These are phyloP conservation scores for Aphaenogaster rudis DNA, from an alignment of 1,140 invertebrate species.

Conservation along the genomic window DNA sequence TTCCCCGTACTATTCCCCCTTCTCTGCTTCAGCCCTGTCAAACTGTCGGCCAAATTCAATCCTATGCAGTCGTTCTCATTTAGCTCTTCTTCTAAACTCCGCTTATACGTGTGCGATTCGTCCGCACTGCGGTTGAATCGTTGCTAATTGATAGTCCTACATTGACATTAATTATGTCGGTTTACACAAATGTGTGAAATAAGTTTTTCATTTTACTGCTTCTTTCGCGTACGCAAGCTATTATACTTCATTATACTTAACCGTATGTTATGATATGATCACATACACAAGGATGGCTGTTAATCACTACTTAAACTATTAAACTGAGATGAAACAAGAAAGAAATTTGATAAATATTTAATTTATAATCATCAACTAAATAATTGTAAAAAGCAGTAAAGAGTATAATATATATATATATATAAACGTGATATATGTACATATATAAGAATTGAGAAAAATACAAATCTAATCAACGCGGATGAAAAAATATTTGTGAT, in stretches of 20 bases:
- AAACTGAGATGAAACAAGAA: neutral
- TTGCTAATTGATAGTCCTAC: conserved; percentile 56
- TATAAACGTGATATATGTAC: neutral
- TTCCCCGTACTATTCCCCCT: conserved; percentile 68
- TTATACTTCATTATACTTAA: neutral
- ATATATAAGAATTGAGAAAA: neutral
- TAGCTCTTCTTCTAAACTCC: conserved; percentile 21
- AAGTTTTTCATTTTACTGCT: neutral
- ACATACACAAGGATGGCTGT: neutral
- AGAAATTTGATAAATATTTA: conserved; percentile 4
- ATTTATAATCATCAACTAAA: neutral
- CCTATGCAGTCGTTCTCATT: conserved; percentile 84
- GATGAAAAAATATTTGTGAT: neutral
- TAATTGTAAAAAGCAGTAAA: neutral
- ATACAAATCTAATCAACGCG: neutral
- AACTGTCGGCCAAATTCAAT: conserved; percentile 86
- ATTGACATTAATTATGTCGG: neutral
- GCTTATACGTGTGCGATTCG: conserved; percentile 1
- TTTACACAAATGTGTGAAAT: neutral
- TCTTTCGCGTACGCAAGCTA: neutral
- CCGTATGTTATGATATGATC: neutral
- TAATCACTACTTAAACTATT: neutral
- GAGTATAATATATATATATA: neutral
- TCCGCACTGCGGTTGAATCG: conserved; percentile 57
- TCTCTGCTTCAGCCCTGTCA: conserved; percentile 78